These are phyloP conservation scores for Belgica antarctica DNA, from an alignment of 2,888 invertebrate genomes.

Conservation along the genomic window DNA sequence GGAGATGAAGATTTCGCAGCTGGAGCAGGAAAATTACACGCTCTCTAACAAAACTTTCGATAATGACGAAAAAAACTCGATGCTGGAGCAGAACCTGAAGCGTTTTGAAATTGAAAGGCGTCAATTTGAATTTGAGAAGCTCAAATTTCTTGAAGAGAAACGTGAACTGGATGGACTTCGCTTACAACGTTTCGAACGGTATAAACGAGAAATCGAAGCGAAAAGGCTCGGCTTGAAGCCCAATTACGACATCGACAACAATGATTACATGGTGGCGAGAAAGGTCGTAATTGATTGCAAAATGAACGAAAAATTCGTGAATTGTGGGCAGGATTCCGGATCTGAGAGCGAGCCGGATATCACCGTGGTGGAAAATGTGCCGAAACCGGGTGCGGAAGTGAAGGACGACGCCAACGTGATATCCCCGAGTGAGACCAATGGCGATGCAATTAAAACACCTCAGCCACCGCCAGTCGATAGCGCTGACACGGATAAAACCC, in stretches of 20 bases:
- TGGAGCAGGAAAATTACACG: constrained; percentile 32
- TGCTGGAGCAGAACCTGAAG: constrained; percentile 51
- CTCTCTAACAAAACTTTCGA: constrained; percentile 29
- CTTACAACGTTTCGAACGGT: constrained; percentile 50
- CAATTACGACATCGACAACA: constrained; percentile 38
- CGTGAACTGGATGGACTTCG: constrained; percentile 56
- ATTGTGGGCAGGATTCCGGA: constrained; percentile 53
- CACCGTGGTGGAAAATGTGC: constrained; percentile 49
- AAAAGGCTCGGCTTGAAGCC: constrained; percentile 47
- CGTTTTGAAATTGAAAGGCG: constrained; percentile 54
- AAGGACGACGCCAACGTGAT: constrained; percentile 47
- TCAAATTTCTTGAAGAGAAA: constrained; percentile 57
- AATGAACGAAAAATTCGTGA: constrained; percentile 1
- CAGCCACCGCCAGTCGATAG: not conserved
- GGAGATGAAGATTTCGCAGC: constrained; percentile 27
- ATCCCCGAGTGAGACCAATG: no score
- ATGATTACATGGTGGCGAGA: constrained; percentile 32
- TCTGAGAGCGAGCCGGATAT: constrained; percentile 49
- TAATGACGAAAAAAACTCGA: constrained; percentile 24
- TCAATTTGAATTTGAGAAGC: constrained; percentile 55
- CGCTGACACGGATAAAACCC: not conserved
- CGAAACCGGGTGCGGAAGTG: constrained; percentile 49
- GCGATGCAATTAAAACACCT: not conserved
- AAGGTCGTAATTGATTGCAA: constrained; percentile 37
- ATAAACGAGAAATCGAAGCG: constrained; percentile 50